Evolutionary conservation across 2,797 vertebrate genomes (phyloP).

Genomic region (Synaphobranchus kaupii): DNA sequence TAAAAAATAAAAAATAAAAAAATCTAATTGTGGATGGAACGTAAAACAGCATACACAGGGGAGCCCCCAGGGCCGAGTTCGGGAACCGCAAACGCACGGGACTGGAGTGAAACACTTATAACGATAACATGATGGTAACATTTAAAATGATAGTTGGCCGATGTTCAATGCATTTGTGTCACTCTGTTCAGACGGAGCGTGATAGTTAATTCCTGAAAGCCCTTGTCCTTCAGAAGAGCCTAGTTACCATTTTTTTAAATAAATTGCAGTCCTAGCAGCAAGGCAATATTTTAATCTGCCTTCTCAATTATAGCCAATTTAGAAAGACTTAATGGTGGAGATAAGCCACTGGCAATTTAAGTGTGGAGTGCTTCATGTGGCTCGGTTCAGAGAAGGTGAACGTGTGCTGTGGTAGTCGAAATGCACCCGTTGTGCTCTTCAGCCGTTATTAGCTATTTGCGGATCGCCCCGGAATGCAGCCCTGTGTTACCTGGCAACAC

Average conservation of each 20-base stretch:
- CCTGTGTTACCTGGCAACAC: slow-evolving; percentile 33
- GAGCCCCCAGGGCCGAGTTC: too few relatives aligned
- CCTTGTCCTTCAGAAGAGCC: background rate
- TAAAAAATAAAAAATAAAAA: too few relatives aligned
- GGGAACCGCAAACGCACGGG: background rate
- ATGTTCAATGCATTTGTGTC: background rate
- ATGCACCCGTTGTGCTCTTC: background rate
- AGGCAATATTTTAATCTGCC: background rate
- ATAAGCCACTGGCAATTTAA: background rate
- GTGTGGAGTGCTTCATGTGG: background rate
- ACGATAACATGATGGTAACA: background rate
- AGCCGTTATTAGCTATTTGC: slow-evolving; percentile 10
- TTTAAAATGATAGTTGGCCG: background rate
- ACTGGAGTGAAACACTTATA: background rate
- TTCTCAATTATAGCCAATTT: background rate
- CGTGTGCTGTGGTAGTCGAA: background rate
- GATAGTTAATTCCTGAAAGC: background rate
- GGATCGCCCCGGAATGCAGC: slow-evolving; percentile 18
- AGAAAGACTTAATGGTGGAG: background rate
- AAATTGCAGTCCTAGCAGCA: slow-evolving; percentile 9
- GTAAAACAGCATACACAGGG: too few relatives aligned
- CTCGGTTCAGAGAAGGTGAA: background rate
- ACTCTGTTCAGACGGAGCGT: background rate
- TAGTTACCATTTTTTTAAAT: background rate
- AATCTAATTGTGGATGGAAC: too few relatives aligned